Conservation (phyloP, 2,113 vertebrate genomes). For the Dromiciops gliroides region DNA sequence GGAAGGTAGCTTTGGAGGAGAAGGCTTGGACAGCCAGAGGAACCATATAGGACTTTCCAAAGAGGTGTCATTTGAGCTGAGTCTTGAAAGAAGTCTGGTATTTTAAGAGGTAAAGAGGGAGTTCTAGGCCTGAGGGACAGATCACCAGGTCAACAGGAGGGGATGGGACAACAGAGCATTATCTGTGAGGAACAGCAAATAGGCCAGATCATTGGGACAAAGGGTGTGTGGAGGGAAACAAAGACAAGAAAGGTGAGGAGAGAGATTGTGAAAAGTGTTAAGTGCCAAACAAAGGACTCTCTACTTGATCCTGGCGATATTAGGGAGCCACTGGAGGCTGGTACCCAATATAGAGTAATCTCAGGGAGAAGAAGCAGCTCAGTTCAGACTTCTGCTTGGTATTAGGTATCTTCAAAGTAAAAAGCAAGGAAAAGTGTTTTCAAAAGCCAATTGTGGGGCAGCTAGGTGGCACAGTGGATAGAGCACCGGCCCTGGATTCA, state of each 20-base stretch:
- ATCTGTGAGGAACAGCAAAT: background rate
- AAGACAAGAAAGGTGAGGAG: background rate
- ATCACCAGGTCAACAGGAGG: too few relatives aligned
- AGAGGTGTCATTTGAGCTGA: too few relatives aligned
- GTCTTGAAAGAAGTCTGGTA: too few relatives aligned
- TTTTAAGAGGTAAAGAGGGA: too few relatives aligned
- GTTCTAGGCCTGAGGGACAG: too few relatives aligned
- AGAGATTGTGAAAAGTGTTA: background rate
- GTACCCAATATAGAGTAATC: conserved; percentile 16
- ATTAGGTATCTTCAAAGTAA: conserved; percentile 25
- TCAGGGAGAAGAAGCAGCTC: conserved; percentile 13
- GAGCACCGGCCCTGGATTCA: too few relatives aligned
- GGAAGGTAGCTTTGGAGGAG: too few relatives aligned
- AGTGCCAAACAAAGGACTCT: background rate
- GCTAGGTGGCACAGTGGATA: too few relatives aligned
- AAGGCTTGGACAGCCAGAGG: too few relatives aligned
- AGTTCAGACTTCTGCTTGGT: conserved; percentile 17
- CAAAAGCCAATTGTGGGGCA: conserved; percentile 39
- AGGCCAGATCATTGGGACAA: too few relatives aligned
- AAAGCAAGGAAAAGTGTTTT: conserved; percentile 48
- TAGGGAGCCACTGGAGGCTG: background rate
- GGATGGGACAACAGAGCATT: background rate
- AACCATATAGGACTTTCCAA: too few relatives aligned
- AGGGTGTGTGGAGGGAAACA: background rate
- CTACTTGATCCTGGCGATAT: background rate